phyloP scores from a whole-genome alignment of 92 coral and sea anemone genomes.

The Pocillopora grandis region DNA sequence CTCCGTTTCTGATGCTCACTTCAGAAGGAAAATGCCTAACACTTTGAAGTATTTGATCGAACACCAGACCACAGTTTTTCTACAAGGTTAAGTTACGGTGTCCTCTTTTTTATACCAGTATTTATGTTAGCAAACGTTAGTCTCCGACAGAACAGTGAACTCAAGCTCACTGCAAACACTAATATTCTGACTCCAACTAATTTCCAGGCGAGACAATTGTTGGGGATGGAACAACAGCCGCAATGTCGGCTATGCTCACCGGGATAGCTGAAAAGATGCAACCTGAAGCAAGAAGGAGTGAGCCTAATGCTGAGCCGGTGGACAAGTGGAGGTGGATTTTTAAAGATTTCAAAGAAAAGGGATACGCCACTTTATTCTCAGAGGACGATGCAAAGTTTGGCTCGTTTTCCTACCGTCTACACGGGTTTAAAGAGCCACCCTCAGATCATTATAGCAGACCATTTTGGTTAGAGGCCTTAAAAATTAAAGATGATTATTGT shows the following conservation, averaged over 20 bases:
- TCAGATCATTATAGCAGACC: slow-evolving; percentile 79
- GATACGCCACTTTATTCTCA: slow-evolving; percentile 70
- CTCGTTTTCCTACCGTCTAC: slow-evolving; percentile 16
- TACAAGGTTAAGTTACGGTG: neutral
- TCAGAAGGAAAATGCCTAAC: slow-evolving; percentile 63
- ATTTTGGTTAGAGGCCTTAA: slow-evolving; percentile 70
- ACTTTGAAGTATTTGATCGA: slow-evolving; percentile 32
- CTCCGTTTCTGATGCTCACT: slow-evolving; percentile 46
- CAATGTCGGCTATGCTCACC: slow-evolving; percentile 73
- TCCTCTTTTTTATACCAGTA: no score
- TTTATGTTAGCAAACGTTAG: no score
- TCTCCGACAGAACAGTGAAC: no score
- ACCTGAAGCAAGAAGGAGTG: slow-evolving; percentile 65
- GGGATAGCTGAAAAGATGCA: slow-evolving; percentile 64
- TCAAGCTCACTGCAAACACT: no score
- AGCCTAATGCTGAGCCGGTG: slow-evolving; percentile 44
- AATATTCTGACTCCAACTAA: neutral
- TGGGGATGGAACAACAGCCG: slow-evolving; percentile 80
- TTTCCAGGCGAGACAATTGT: slow-evolving; percentile 50
- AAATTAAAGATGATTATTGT: slow-evolving; percentile 38
- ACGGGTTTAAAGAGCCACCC: slow-evolving; percentile 73
- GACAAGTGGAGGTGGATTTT: slow-evolving; percentile 79
- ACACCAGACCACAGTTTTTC: neutral
- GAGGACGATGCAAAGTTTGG: slow-evolving; percentile 75
- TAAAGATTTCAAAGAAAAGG: slow-evolving; percentile 54